phyloP scores from a whole-genome alignment of 2,888 invertebrate genomes.

The Drosophila sordidapex region DNA sequence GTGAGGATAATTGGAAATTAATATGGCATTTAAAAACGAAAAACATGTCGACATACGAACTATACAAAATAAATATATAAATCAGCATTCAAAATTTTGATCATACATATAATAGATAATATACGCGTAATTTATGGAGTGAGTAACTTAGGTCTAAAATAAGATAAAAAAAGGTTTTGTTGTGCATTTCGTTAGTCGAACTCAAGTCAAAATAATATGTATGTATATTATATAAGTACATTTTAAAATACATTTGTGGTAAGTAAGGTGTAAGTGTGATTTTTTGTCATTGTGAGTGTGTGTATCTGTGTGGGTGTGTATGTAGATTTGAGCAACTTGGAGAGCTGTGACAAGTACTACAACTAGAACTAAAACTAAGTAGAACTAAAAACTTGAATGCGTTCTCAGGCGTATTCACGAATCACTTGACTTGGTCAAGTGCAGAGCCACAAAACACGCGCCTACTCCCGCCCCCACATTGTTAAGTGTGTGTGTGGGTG shows the following conservation, averaged over 20 bases:
- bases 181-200: slow-evolving; percentile 64
- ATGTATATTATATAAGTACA: slow-evolving; percentile 54
- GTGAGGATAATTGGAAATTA: slow-evolving; percentile 31
- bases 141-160: slow-evolving; percentile 61
- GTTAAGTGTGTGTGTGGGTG: slow-evolving; percentile 18
- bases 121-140: slow-evolving; percentile 26
- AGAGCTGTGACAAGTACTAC: slow-evolving; percentile 61
- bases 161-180: slow-evolving; percentile 40
- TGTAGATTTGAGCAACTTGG: slow-evolving; percentile 74
- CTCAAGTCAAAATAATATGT: slow-evolving; percentile 57
- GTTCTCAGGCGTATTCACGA: slow-evolving; percentile 44
- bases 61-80: slow-evolving; percentile 74
- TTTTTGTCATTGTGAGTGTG: slow-evolving; percentile 15
- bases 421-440: slow-evolving; percentile 75
- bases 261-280: slow-evolving; percentile 42
- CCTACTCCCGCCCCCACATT: slow-evolving; percentile 17
- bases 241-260: slow-evolving; percentile 69
- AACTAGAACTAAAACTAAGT: slow-evolving; percentile 47
- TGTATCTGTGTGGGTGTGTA: slow-evolving; percentile 14
- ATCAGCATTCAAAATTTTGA: slow-evolving; percentile 51
- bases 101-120: slow-evolving; percentile 30
- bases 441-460: slow-evolving; percentile 46
- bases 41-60: slow-evolving; percentile 36
- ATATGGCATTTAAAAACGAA: slow-evolving; percentile 52
- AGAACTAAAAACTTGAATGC: slow-evolving; percentile 64